Base-by-base conservation (phyloP, 2,113 vertebrate species). In the Potamarius usumacintae region DNA sequence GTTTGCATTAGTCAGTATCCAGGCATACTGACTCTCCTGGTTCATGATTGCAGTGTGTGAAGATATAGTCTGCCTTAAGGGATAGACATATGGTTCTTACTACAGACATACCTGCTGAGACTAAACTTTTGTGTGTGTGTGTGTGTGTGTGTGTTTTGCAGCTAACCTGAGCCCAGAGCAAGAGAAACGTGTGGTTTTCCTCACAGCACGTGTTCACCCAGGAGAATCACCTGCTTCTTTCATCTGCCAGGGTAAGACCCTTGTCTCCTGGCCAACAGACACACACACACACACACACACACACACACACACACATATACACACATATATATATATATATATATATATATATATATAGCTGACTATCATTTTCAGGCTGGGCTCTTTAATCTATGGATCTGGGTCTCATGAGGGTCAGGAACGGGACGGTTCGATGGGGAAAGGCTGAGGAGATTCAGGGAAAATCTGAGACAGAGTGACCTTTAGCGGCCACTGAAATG, bases 181-280 rank as follows among this genome's bases (percentile, higher is more conserved):
- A 71, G 97, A 97, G 90, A 97, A 98, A 94, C 98, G 96, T 92
- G 95, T 99, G 90, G 96, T 99, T 62, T 97, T 99, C 92, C 97
- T 99, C 88, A 99, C 97, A 0, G 95, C 97, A 62, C 96, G 98
- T n/a, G 97, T 99, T 87, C 98, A 99, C 90, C 97, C 97, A 0
- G 98, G 98, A 91, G 97, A 99, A 94, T 99, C 98, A 14, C 98
- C 98, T 0, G 98, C 98, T 78, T 99, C 98, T 83, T 99, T 99
- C 2, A 94, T 99, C 88, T 99, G 98, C 94, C 98, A 99, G 96
- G 98, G 98, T 99, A 94, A 96, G 96, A 82, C 91, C 79, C 83
- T 77, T 69, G 60, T 82, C 77, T 67, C 52, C 58, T 71, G 57
- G 67, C 62, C 81, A 62, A 87, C 27, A 85, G 53, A 78, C 62